These are phyloP conservation scores for Pogonocichla stellata DNA, from an alignment of 2,113 vertebrate species.

Conservation along the genomic window DNA sequence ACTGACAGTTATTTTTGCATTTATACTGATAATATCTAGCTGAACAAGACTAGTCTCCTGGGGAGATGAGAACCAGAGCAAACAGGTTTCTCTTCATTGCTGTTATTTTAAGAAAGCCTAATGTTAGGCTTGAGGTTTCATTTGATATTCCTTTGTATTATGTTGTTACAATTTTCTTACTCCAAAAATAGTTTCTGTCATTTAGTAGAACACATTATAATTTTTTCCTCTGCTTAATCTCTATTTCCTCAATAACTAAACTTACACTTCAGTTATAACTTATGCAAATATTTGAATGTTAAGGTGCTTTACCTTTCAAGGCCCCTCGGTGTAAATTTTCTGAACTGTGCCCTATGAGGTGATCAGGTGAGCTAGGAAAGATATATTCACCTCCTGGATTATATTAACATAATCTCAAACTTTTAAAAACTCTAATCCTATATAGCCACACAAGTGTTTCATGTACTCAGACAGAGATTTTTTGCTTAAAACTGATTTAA, in stretches of 20 bases:
- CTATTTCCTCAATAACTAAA: background rate
- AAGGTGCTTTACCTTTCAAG: background rate
- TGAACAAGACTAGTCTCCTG: background rate
- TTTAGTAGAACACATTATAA: background rate
- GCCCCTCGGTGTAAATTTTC: background rate
- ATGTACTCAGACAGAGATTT: background rate
- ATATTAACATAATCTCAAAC: background rate
- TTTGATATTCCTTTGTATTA: background rate
- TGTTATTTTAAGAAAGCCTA: background rate
- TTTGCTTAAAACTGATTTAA: background rate
- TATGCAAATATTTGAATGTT: background rate
- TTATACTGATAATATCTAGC: background rate
- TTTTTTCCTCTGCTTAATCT: background rate
- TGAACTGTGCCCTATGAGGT: background rate
- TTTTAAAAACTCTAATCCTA: background rate
- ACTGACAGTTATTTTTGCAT: background rate
- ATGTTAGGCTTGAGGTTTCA: background rate
- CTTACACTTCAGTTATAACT: background rate
- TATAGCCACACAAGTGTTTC: background rate
- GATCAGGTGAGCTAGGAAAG: background rate
- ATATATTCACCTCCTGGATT: background rate
- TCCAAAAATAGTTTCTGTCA: background rate
- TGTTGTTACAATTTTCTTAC: background rate
- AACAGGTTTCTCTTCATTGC: background rate
- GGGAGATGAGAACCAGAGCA: background rate